phyloP scores from a whole-genome alignment of 1,140 invertebrate genomes.

The Saccostrea cuccullata region DNA sequence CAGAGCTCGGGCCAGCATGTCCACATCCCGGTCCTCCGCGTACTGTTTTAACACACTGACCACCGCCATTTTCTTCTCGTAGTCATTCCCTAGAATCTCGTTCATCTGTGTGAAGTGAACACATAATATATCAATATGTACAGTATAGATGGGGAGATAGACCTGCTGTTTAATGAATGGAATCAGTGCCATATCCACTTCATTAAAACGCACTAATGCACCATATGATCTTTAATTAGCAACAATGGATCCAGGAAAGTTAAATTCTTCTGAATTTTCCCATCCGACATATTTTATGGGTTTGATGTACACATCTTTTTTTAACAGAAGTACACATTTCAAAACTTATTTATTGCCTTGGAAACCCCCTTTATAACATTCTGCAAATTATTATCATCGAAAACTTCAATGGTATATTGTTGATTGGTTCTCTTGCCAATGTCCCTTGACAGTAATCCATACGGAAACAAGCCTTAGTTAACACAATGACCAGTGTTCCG shows the following conservation, averaged over 20 bases:
- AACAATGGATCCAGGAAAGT: not conserved
- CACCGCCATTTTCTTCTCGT: slow-evolving; percentile 77
- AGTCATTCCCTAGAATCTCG: slow-evolving; percentile 72
- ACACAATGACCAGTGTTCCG: not conserved
- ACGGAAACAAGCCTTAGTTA: not conserved
- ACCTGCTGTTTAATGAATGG: slow-evolving; percentile 55
- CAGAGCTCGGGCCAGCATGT: slow-evolving; percentile 71
- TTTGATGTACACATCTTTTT: not conserved
- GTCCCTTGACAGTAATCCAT: not conserved
- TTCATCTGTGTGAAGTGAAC: slow-evolving; percentile 73
- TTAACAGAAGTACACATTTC: not conserved
- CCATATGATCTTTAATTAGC: not conserved
- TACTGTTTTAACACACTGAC: slow-evolving; percentile 76
- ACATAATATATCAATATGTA: slow-evolving; percentile 61
- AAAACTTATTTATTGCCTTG: slow-evolving; percentile 9
- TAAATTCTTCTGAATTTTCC: not conserved
- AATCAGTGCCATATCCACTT: slow-evolving; percentile 54
- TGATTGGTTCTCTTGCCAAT: not conserved
- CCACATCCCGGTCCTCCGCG: slow-evolving; percentile 75
- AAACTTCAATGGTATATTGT: slow-evolving; percentile 22
- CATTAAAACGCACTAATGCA: not conserved
- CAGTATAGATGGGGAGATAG: slow-evolving; percentile 59
- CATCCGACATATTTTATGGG: not conserved
- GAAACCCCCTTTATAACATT: not conserved
- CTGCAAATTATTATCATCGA: not conserved